phyloP scores from a whole-genome alignment of 1,140 invertebrate genomes.

The Lordiphosa collinella region DNA sequence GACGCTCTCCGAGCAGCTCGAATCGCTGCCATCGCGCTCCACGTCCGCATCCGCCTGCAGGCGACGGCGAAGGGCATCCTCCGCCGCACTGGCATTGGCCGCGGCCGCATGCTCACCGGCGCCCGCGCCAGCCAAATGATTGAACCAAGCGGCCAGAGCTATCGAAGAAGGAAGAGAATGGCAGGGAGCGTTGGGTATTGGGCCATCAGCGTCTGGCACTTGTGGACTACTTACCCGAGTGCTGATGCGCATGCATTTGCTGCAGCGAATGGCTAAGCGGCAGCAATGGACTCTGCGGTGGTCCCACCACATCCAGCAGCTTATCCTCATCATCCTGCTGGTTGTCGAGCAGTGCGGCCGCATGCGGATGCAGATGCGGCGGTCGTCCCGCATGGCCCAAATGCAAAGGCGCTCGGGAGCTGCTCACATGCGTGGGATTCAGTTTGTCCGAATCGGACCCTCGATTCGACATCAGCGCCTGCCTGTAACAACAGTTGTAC shows the following conservation, averaged over 20 bases:
- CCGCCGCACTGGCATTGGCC: slow-evolving; percentile 75
- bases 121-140: slow-evolving; percentile 78
- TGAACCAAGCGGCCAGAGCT: slow-evolving; percentile 82
- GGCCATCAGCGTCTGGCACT: not conserved
- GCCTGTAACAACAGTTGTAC: slow-evolving; percentile 84
- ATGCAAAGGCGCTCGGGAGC: slow-evolving; percentile 80
- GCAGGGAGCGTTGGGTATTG: not conserved
- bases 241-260: slow-evolving; percentile 78
- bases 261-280: slow-evolving; percentile 80
- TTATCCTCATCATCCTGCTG: slow-evolving; percentile 90
- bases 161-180: not conserved
- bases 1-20: slow-evolving; percentile 84
- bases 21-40: slow-evolving; percentile 84
- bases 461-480: slow-evolving; percentile 88
- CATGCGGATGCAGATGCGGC: slow-evolving; percentile 76
- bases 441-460: slow-evolving; percentile 81
- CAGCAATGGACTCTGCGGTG: slow-evolving; percentile 86
- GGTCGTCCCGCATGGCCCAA: slow-evolving; percentile 73
- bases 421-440: slow-evolving; percentile 79
- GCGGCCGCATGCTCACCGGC: slow-evolving; percentile 79
- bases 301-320: slow-evolving; percentile 92
- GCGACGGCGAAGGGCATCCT: slow-evolving; percentile 81
- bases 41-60: slow-evolving; percentile 82
- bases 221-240: slow-evolving; percentile 62
- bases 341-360: slow-evolving; percentile 77